Evolutionary conservation across 2,113 vertebrate species (phyloP).

Genomic region (Spizaetus ornatus): DNA sequence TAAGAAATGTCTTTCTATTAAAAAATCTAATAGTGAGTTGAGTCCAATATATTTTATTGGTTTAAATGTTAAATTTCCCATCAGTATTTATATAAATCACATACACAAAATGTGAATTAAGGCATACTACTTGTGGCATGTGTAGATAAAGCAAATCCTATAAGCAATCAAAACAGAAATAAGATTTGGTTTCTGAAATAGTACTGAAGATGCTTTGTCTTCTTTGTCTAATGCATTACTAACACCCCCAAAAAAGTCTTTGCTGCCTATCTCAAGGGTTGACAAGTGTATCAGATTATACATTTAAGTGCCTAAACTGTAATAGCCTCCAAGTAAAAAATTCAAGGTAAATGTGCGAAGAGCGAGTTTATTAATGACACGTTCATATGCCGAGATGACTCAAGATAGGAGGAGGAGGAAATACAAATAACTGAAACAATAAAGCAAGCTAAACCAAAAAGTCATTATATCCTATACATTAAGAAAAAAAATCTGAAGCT

Average conservation of each 20-base stretch:
- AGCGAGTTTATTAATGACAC: background rate
- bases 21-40: slow-evolving; percentile 32
- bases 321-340: background rate
- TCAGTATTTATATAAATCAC: slow-evolving; percentile 35
- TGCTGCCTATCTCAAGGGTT: background rate
- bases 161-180: background rate
- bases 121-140: background rate
- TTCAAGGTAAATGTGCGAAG: background rate
- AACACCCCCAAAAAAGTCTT: background rate
- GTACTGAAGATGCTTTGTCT: background rate
- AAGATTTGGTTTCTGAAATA: background rate
- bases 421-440: background rate
- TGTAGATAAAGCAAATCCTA: background rate
- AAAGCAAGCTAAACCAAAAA: background rate
- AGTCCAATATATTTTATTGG: background rate
- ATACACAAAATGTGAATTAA: background rate
- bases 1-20: slow-evolving; percentile 34
- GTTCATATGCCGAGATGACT: background rate
- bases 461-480: background rate
- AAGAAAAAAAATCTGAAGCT: background rate
- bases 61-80: slow-evolving; percentile 6
- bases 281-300: background rate
- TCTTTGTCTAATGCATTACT: background rate
- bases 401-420: background rate
- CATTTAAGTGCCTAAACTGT: background rate